Base-by-base conservation (phyloP, 2,888 invertebrate species). In the Loripinus fragilis region DNA sequence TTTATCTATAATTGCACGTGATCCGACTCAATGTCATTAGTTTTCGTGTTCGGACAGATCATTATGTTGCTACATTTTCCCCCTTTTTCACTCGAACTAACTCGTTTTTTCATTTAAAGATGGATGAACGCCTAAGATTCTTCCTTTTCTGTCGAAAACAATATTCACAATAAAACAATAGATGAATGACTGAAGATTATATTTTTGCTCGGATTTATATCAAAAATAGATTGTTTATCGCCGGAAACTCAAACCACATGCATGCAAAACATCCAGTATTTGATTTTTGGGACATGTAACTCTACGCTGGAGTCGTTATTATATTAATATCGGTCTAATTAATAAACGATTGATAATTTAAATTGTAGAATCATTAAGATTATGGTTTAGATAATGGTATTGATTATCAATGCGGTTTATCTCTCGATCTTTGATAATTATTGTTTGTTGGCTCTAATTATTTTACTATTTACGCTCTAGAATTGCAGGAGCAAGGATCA, bases 201-300 rank as follows among this genome's bases (percentile, higher is more conserved):
- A 68, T 68, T 68, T n/a, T 45, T 42, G 35, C 68, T 45, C 68
- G 68, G 68, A 68, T 68, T n/a, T 17, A 68, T 68, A 68, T 68
- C 68, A 17, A 25, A n/a, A 68, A 48, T 12, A 30, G 33, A 68
- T 20, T 23, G 35, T 23, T 28, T 68, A 45, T 68, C 48, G 45
- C 17, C 20, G 33, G 33, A 60, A 60, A 60, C 33, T 23, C 33
- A 60, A 60, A 33, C 60, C 33, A 60, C 33, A 23, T 60, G 25
- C 15, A 52, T 52, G 52, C n/a, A 8, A 52, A 52, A 23, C 25
- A 15, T 52, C 25, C 52, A 5, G 15, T 28, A 28, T 28, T 52
- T 28, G 28, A 25, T n/a, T 28, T 52, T 52, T 8, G 10, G 25
- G 20, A 17, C 20, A 3, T 30, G 60, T 17, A 60, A 60, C 33